Percentiles rank a stretch among this genome's conserved stretches.
Evolutionary conservation across 2,113 vertebrate species (phyloP).

Genomic region (Pygoscelis adeliae): DNA sequence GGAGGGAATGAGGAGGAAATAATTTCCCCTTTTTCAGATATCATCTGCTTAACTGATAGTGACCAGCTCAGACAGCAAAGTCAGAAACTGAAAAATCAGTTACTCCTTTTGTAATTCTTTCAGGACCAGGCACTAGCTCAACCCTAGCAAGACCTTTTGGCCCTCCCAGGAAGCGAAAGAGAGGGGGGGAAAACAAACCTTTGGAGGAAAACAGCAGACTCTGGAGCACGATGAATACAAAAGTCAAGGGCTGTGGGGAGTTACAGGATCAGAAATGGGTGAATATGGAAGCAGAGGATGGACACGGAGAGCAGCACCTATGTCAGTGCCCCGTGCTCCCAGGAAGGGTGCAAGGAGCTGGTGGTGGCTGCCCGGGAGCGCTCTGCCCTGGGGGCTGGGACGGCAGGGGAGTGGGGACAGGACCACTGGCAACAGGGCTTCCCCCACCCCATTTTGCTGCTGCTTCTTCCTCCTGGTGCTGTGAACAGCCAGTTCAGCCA

Average conservation of each 20-base stretch:
- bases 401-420: background rate
- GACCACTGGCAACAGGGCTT: background rate
- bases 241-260: background rate
- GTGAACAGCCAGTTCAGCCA: background rate
- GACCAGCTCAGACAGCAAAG: background rate
- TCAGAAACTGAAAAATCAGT: background rate
- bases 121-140: background rate
- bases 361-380: fast-evolving
- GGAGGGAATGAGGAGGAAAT: background rate
- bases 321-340: background rate
- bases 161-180: conserved; percentile 3
- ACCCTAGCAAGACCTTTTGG: conserved; percentile 3
- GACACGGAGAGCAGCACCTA: fast-evolving
- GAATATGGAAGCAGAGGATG: background rate
- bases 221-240: background rate
- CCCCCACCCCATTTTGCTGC: background rate
- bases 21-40: background rate
- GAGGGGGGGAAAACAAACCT: background rate
- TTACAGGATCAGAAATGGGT: background rate
- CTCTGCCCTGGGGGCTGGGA: background rate
- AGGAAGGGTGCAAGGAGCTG: background rate
- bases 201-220: background rate
- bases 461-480: background rate
- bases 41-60: background rate
- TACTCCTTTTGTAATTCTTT: background rate